phyloP scores from a whole-genome alignment of 2,797 vertebrate species.

The Scolopax rusticola region DNA sequence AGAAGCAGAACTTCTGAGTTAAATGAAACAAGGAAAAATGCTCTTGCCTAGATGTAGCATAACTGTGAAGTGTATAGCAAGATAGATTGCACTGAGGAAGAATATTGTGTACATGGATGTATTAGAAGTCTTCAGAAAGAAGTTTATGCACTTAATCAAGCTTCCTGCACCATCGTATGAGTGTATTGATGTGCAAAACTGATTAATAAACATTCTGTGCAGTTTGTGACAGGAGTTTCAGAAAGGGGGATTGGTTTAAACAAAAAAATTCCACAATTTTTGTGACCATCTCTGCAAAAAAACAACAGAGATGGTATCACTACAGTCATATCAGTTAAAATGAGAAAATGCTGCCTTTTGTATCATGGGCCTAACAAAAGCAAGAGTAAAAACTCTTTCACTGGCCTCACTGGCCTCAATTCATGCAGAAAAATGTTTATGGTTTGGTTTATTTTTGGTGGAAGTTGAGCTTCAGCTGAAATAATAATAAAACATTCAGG shows the following conservation, averaged over 20 bases:
- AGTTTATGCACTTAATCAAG: neutral
- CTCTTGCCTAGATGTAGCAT: neutral
- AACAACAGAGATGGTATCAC: neutral
- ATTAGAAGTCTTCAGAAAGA: neutral
- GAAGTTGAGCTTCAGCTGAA: neutral
- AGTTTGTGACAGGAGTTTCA: neutral
- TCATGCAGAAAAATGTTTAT: neutral
- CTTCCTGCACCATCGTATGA: neutral
- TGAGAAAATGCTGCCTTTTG: neutral
- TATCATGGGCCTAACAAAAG: neutral
- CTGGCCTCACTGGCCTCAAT: neutral
- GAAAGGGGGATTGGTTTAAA: neutral
- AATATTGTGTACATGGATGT: neutral
- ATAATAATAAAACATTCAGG: neutral
- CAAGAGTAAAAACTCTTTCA: neutral
- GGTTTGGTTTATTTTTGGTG: accelerated
- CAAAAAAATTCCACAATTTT: neutral
- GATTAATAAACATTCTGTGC: neutral
- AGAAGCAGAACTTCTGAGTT: neutral
- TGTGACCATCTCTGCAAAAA: neutral
- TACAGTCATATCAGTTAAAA: neutral
- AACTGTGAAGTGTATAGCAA: neutral
- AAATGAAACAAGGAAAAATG: neutral
- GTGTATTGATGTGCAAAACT: neutral
- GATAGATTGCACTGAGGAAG: neutral